phyloP scores from a whole-genome alignment of 2,797 vertebrate species.

The Leptatherina wallacei region DNA sequence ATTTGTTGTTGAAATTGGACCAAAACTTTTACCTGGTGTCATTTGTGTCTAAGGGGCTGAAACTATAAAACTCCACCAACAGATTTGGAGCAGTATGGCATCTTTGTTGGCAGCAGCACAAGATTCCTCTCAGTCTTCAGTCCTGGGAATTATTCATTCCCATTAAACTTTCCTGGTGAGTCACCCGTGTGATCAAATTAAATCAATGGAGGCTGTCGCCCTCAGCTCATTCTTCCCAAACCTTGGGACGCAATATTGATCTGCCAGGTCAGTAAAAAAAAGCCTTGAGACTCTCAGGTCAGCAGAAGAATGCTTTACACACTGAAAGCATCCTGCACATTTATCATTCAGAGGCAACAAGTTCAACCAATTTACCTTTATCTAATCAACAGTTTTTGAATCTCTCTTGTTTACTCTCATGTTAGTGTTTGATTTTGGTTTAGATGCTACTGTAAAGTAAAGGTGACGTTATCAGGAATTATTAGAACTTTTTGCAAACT shows the following conservation, averaged over 20 bases:
- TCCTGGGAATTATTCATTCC: constrained; percentile 4
- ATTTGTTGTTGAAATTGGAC: neutral
- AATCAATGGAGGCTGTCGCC: constrained; percentile 13
- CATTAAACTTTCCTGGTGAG: constrained; percentile 27
- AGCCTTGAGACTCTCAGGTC: constrained; percentile 7
- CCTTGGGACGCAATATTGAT: constrained; percentile 10
- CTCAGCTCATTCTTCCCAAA: constrained; percentile 10
- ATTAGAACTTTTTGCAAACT: neutral
- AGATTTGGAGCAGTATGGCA: neutral
- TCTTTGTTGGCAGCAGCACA: neutral
- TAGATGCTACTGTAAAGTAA: neutral
- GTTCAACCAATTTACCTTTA: neutral
- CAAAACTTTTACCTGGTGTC: neutral
- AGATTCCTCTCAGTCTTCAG: neutral
- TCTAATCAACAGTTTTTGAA: neutral
- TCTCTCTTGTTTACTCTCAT: neutral
- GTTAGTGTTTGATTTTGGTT: neutral
- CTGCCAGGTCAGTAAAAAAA: constrained; percentile 12
- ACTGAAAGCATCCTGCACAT: neutral
- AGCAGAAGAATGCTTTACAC: neutral
- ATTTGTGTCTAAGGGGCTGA: neutral
- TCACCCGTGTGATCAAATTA: constrained; percentile 36
- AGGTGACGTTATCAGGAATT: neutral
- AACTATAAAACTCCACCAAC: neutral
- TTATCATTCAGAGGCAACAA: neutral